Percentiles rank a stretch among this genome's conserved stretches.
These are phyloP conservation scores for Xestia xanthographa DNA, from an alignment of 2,888 invertebrate genomes.

Conservation along the genomic window DNA sequence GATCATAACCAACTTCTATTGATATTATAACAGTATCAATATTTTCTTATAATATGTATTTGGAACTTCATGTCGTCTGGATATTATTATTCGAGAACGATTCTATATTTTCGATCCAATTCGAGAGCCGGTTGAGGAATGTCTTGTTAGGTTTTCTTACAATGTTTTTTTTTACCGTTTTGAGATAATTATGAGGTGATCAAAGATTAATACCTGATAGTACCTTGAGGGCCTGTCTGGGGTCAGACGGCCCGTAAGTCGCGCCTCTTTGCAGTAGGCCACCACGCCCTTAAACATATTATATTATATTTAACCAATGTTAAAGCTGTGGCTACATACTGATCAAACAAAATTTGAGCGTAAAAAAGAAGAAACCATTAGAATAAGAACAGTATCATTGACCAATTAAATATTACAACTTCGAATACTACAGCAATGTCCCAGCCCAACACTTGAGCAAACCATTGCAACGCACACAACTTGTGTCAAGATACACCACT, in stretches of 20 bases:
- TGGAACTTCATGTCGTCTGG: background rate
- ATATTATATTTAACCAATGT: background rate
- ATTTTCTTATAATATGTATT: background rate
- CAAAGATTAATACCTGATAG: background rate
- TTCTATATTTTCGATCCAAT: background rate
- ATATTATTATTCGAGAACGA: background rate
- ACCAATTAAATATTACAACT: background rate
- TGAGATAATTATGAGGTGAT: background rate
- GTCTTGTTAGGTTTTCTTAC: background rate
- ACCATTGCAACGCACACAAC: conserved; percentile 6
- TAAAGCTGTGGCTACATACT: background rate
- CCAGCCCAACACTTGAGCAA: background rate
- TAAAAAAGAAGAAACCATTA: background rate
- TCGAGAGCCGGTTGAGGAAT: background rate
- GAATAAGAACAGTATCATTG: background rate
- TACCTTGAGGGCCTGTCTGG: too few species aligned
- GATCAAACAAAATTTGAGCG: background rate
- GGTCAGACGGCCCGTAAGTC: too few species aligned
- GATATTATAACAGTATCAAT: background rate
- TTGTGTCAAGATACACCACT: background rate
- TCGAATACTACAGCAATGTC: background rate
- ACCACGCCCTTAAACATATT: background rate
- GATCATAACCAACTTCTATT: conserved; percentile 17
- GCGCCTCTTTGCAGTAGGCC: too few species aligned
- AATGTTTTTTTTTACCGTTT: background rate